A percentile compares a stretch with the other conserved stretches of the same genome.
Evolutionary conservation across 2,113 vertebrate species (phyloP).

Genomic region (Ceyx cyanopectus): DNA sequence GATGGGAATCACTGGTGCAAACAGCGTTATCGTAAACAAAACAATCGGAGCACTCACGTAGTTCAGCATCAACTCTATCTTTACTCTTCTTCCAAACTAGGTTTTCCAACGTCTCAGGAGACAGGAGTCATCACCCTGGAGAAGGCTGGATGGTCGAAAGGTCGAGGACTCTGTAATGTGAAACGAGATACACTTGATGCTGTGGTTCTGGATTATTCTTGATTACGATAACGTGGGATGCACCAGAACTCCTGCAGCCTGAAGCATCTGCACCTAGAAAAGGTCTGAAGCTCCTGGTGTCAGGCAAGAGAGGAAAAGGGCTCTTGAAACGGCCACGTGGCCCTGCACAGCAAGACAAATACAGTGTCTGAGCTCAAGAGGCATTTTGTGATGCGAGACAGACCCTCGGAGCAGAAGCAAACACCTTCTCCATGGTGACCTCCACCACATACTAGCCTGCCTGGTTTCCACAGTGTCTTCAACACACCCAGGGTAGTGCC

Average conservation of each 20-base stretch:
- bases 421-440: neutral
- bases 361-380: neutral
- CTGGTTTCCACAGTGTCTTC: neutral
- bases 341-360: neutral
- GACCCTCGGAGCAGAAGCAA: neutral
- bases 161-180: slow-evolving; percentile 55
- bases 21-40: neutral
- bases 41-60: slow-evolving; percentile 48
- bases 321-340: neutral
- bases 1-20: neutral
- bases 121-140: slow-evolving; percentile 60
- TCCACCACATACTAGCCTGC: fast-evolving
- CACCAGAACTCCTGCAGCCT: neutral
- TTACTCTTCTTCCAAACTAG: slow-evolving; percentile 69
- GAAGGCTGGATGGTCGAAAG: slow-evolving; percentile 60
- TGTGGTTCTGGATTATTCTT: neutral
- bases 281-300: neutral
- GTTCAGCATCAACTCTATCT: slow-evolving; percentile 65
- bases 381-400: neutral
- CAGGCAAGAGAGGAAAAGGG: neutral
- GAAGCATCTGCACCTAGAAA: neutral
- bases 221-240: neutral
- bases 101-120: slow-evolving; percentile 71
- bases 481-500: neutral
- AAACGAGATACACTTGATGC: slow-evolving; percentile 14